These are phyloP conservation scores for Trichomalopsis sarcophagae DNA, from an alignment of 1,140 invertebrate genomes.

Conservation along the genomic window DNA sequence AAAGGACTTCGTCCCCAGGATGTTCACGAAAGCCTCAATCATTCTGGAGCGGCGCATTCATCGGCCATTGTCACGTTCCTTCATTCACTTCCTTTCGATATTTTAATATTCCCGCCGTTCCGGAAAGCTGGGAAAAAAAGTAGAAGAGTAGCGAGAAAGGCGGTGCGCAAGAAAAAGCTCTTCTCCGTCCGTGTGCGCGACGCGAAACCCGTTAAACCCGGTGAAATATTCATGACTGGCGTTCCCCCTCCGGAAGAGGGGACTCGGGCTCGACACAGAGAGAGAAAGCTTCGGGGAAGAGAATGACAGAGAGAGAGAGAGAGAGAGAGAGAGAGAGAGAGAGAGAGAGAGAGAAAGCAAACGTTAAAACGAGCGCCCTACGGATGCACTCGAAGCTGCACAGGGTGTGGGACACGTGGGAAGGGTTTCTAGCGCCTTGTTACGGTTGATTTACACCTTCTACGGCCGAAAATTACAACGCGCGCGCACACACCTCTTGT, in stretches of 20 bases:
- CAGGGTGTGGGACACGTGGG: not conserved
- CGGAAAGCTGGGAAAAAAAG: not conserved
- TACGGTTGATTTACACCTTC: slow-evolving; percentile 35
- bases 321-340: slow-evolving; percentile 3
- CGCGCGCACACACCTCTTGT: not conserved
- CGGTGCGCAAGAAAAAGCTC: slow-evolving; percentile 6
- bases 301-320: not conserved
- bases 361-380: slow-evolving; percentile 46
- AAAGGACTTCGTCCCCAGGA: not conserved
- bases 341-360: slow-evolving; percentile 29
- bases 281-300: not conserved
- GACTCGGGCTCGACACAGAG: not conserved
- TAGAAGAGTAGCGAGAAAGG: not conserved
- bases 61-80: slow-evolving; percentile 45
- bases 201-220: slow-evolving; percentile 39
- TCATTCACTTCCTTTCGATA: slow-evolving; percentile 62
- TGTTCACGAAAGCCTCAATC: slow-evolving; percentile 50
- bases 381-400: slow-evolving; percentile 13
- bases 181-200: not conserved
- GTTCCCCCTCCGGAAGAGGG: not conserved
- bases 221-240: slow-evolving; percentile 61
- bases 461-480: not conserved
- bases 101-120: slow-evolving; percentile 61
- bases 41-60: slow-evolving; percentile 29
- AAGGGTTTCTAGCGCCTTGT: slow-evolving; percentile 24